phyloP scores from a whole-genome alignment of 2,888 invertebrate species.

The Lingula anatina region DNA sequence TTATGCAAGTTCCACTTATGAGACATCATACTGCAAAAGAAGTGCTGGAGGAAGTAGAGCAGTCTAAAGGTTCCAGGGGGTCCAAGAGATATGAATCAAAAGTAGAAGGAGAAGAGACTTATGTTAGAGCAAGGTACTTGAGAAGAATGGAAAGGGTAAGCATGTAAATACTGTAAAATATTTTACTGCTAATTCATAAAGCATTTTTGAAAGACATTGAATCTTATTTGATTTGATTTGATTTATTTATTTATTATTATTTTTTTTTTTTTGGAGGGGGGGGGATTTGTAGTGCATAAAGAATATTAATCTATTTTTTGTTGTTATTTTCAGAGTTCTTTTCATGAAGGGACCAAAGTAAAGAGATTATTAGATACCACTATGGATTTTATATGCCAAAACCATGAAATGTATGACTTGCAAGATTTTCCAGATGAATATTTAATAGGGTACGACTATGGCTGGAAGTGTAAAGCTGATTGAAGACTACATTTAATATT shows the following conservation, averaged over 20 bases:
- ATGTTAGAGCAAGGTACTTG: conserved; percentile 31
- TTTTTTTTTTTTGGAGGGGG: no score
- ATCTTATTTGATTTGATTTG: no score
- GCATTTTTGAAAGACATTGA: no score
- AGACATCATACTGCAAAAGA: conserved; percentile 23
- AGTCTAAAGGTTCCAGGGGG: conserved; percentile 23
- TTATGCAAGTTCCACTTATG: conserved; percentile 25
- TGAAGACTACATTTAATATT: no score
- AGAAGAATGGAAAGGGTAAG: conserved; percentile 35
- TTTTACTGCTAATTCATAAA: no score
- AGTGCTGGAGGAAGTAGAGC: conserved; percentile 22
- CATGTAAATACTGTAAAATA: no score
- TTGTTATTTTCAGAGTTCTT: conserved; percentile 35
- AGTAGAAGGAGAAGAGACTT: conserved; percentile 19
- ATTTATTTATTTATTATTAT: no score
- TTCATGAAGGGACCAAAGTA: conserved; percentile 33
- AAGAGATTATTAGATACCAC: conserved; percentile 28
- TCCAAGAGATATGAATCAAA: conserved; percentile 28
- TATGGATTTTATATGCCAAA: conserved; percentile 20
- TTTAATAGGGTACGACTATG: conserved; percentile 38
- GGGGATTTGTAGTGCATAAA: no score
- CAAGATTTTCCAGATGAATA: conserved; percentile 41
- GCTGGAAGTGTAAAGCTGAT: no score
- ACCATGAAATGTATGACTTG: conserved; percentile 34
- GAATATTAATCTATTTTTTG: no score